Percentiles rank a stretch among this genome's conserved stretches.
These are phyloP conservation scores for Agrypnia vestita DNA, from an alignment of 1,140 invertebrate genomes.

Conservation along the genomic window DNA sequence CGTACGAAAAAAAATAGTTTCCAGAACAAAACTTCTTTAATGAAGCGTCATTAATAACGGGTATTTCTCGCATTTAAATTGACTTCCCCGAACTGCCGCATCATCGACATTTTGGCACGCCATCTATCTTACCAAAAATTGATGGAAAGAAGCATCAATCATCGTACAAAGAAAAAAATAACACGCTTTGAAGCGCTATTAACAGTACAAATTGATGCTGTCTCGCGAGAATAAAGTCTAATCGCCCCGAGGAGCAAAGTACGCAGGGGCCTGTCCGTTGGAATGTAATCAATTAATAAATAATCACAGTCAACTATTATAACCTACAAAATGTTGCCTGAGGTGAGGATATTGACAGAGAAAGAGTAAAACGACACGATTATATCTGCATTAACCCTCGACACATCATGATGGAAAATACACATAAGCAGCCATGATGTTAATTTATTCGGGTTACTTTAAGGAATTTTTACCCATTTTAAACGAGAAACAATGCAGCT, in stretches of 20 bases:
- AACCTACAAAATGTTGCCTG: background rate
- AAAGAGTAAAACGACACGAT: too few species aligned
- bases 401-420: too few species aligned
- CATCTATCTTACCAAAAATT: constrained; percentile 31
- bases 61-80: constrained; percentile 4
- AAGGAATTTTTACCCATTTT: too few species aligned
- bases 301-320: background rate
- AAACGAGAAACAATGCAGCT: too few species aligned
- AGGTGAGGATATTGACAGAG: constrained; percentile 2
- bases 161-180: constrained; percentile 7
- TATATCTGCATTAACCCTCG: too few species aligned
- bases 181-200: constrained; percentile 13
- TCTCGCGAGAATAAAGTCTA: constrained; percentile 10
- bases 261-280: background rate
- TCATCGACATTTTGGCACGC: constrained; percentile 36
- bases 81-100: background rate
- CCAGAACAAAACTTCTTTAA: background rate
- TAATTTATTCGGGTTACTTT: too few species aligned
- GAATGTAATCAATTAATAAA: constrained; percentile 34
- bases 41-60: background rate
- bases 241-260: background rate
- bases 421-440: too few species aligned
- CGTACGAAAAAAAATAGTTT: background rate
- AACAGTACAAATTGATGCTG: constrained; percentile 40
- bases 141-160: constrained; percentile 21